phyloP scores from a whole-genome alignment of 2,113 vertebrate species.

The Eurypyga helias region DNA sequence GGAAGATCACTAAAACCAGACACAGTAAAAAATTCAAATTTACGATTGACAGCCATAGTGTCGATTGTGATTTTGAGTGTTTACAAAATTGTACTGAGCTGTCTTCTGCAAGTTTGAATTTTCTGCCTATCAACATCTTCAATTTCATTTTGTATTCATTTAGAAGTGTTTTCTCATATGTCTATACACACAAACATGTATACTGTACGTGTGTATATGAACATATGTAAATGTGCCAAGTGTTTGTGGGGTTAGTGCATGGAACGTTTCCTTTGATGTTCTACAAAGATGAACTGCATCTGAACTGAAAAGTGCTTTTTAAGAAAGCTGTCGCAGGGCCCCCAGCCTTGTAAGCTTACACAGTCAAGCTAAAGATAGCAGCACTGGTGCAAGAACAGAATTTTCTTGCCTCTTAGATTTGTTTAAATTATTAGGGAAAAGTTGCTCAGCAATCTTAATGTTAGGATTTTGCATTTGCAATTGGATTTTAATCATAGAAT shows the following conservation, averaged over 20 bases:
- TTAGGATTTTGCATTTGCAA: not conserved
- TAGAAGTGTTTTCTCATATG: constrained; percentile 8
- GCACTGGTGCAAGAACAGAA: not conserved
- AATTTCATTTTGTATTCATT: constrained; percentile 8
- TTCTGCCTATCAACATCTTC: not conserved
- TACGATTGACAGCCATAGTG: not conserved
- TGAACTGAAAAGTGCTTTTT: not conserved
- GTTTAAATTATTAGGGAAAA: not conserved
- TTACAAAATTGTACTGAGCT: not conserved
- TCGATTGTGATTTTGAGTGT: not conserved
- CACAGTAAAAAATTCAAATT: constrained; percentile 19
- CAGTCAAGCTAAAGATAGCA: not conserved
- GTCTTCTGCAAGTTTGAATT: constrained; percentile 28
- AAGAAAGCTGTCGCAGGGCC: not conserved
- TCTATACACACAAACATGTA: constrained; percentile 57
- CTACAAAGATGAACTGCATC: not conserved
- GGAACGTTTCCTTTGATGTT: not conserved
- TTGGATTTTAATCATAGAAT: not conserved
- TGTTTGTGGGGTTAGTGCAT: constrained; percentile 65
- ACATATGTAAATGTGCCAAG: constrained; percentile 5
- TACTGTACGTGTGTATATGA: constrained; percentile 47
- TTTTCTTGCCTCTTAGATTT: not conserved
- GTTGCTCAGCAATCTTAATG: not conserved
- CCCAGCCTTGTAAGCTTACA: not conserved
- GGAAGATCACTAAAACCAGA: not conserved